Percentiles rank a stretch among this genome's conserved stretches.
phyloP scores from a whole-genome alignment of 2,797 vertebrate species.

The Dipus sagitta region DNA sequence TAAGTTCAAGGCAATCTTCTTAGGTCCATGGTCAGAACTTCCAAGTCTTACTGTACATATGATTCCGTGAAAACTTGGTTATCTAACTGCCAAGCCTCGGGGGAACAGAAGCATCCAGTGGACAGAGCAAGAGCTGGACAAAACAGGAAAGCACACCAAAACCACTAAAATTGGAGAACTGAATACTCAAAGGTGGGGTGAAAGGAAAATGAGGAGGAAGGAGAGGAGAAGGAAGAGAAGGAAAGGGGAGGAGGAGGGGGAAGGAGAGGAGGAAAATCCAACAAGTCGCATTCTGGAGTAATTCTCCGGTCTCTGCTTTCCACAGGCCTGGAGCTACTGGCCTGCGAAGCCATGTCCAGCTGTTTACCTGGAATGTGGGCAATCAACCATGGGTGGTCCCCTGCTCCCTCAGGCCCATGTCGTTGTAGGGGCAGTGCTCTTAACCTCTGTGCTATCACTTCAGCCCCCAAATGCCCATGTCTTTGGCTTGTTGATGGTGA shows the following conservation, averaged over 20 bases:
- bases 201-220: not conserved
- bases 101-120: not conserved
- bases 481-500: no score
- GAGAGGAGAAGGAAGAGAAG: not conserved
- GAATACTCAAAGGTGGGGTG: not conserved
- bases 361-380: no score
- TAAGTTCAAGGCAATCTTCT: constrained; percentile 9
- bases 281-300: no score
- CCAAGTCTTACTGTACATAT: not conserved
- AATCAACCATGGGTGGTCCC: no score
- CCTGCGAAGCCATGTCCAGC: no score
- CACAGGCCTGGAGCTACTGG: no score
- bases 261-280: not conserved
- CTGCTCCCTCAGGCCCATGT: no score
- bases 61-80: constrained; percentile 45
- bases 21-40: constrained; percentile 12
- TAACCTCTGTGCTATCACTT: no score
- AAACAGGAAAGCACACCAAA: not conserved
- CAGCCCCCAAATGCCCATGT: no score
- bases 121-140: not conserved
- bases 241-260: not conserved
- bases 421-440: no score
- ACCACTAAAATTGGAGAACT: not conserved
- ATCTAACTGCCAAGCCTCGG: not conserved
- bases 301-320: no score